phyloP scores from a whole-genome alignment of 2,888 invertebrate species.

The Pyrocoelia pectoralis region DNA sequence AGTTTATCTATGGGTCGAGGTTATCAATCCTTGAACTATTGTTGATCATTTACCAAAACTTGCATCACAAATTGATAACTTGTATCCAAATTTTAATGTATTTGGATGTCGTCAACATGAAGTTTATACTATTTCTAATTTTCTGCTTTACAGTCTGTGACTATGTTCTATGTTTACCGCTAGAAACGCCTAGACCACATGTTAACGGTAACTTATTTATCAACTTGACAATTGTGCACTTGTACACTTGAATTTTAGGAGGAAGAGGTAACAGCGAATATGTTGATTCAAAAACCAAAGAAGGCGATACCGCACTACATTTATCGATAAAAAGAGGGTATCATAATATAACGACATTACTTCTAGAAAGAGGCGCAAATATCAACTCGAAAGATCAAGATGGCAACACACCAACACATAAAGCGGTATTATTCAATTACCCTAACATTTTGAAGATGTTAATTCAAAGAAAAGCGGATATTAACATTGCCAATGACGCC shows the following conservation, averaged over 20 bases:
- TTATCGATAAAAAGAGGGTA: not conserved
- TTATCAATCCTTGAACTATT: too few species aligned
- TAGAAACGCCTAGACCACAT: too few species aligned
- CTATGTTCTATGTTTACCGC: too few species aligned
- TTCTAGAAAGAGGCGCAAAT: not conserved
- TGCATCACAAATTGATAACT: too few species aligned
- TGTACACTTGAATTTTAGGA: not conserved
- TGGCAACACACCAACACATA: not conserved
- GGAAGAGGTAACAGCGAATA: not conserved
- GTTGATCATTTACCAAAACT: too few species aligned
- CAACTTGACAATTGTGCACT: too few species aligned
- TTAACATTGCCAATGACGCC: not conserved
- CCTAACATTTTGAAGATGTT: not conserved
- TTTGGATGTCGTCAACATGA: too few species aligned
- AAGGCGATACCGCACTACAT: not conserved
- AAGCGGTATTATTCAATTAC: not conserved
- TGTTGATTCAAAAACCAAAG: not conserved
- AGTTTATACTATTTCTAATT: too few species aligned
- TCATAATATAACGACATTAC: not conserved
- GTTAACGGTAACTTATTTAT: too few species aligned
- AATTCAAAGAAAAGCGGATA: not conserved
- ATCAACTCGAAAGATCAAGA: not conserved
- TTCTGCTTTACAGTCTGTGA: too few species aligned
- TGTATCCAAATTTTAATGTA: too few species aligned
- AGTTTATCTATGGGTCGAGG: too few species aligned